phyloP scores from a whole-genome alignment of 1,140 invertebrate species.

The Chironomus tepperi region DNA sequence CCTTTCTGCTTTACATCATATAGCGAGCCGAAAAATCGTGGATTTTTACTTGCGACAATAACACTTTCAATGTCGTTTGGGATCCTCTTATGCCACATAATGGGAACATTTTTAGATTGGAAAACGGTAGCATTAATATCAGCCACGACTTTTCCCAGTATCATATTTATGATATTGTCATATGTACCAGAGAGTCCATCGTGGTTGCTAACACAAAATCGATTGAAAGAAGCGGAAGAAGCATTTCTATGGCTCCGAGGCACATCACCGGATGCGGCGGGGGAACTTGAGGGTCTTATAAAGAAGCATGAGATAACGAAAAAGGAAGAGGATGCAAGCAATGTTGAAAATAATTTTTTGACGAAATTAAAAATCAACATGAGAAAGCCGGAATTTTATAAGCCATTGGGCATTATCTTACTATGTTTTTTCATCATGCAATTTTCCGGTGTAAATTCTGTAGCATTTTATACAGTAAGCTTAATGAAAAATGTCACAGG shows the following conservation, averaged over 20 bases:
- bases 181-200: constrained; percentile 62
- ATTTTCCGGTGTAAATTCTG: constrained; percentile 56
- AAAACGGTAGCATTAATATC: constrained; percentile 46
- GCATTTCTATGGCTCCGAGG: constrained; percentile 47
- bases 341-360: constrained; percentile 25
- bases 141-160: constrained; percentile 41
- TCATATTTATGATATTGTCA: constrained; percentile 41
- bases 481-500: constrained; percentile 49
- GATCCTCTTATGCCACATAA: constrained; percentile 45
- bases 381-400: constrained; percentile 42
- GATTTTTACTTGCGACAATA: constrained; percentile 47
- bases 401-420: constrained; percentile 51
- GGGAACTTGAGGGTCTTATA: constrained; percentile 43
- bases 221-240: constrained; percentile 42
- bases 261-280: constrained; percentile 40
- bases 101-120: constrained; percentile 54
- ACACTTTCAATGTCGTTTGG: constrained; percentile 48
- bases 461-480: constrained; percentile 63
- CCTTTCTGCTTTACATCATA: neutral
- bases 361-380: constrained; percentile 35
- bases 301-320: constrained; percentile 27
- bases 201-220: constrained; percentile 52
- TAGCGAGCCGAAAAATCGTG: constrained; percentile 46
- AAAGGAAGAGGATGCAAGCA: constrained; percentile 22
- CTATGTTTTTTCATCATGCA: constrained; percentile 52